phyloP scores from a whole-genome alignment of 2,113 vertebrate species.

The Dermatemys mawii region DNA sequence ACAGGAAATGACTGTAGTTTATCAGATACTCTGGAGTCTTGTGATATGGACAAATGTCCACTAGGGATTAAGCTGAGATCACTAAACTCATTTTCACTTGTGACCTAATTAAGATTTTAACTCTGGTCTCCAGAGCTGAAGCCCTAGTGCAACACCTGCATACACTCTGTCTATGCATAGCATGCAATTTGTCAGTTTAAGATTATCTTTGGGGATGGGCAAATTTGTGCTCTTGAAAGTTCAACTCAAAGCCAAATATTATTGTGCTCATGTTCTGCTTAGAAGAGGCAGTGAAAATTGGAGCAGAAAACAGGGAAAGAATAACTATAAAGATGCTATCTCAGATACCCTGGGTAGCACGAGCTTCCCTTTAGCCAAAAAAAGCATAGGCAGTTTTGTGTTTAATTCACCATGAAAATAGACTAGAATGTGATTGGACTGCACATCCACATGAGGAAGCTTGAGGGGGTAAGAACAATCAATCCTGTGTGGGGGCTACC shows the following conservation, averaged over 20 bases:
- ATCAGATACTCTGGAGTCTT: background rate
- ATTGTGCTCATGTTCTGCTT: too few relatives aligned
- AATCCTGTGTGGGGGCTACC: background rate
- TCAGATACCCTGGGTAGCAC: background rate
- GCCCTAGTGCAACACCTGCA: background rate
- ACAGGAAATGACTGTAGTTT: slow-evolving; percentile 19
- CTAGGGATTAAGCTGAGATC: background rate
- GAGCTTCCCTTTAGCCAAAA: background rate
- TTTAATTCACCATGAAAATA: background rate
- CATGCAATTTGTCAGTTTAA: background rate
- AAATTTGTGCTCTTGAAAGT: background rate
- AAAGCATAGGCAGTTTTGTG: background rate
- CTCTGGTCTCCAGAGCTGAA: background rate
- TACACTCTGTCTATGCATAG: background rate
- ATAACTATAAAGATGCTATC: too few relatives aligned
- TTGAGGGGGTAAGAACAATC: background rate
- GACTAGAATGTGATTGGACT: background rate
- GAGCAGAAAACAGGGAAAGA: background rate
- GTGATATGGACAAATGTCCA: background rate
- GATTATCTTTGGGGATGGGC: background rate
- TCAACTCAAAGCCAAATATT: background rate
- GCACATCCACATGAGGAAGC: background rate
- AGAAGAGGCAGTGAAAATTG: background rate
- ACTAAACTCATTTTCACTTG: slow-evolving; percentile 13
- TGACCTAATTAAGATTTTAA: background rate